Evolutionary conservation across 2,797 vertebrate genomes (phyloP).

Genomic region (Philypnodon macrostomus): DNA sequence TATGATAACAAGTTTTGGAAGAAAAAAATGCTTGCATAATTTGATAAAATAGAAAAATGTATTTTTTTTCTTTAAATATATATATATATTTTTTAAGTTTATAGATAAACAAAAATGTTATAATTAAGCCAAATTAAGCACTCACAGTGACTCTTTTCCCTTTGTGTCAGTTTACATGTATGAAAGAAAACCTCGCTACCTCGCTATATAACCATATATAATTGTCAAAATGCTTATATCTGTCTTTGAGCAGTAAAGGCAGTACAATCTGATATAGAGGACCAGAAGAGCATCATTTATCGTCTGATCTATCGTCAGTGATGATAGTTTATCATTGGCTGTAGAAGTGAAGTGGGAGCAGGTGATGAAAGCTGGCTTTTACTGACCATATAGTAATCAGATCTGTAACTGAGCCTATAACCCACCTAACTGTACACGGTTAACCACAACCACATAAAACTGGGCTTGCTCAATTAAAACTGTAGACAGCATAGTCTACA

Average conservation of each 20-base stretch:
- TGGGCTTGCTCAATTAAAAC: slow-evolving; percentile 37
- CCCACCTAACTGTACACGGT: slow-evolving; percentile 35
- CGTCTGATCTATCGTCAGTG: slow-evolving; percentile 69
- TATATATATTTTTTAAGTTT: no score
- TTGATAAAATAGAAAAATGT: neutral
- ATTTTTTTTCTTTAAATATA: no score
- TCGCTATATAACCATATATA: no score
- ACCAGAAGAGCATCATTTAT: slow-evolving; percentile 63
- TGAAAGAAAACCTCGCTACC: no score
- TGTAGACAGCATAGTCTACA: neutral
- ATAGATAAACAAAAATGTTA: no score
- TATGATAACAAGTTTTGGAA: slow-evolving; percentile 49
- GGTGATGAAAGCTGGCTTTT: no score
- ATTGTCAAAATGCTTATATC: no score
- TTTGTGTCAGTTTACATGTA: no score
- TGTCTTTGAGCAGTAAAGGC: slow-evolving; percentile 36
- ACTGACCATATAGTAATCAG: no score
- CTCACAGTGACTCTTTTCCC: no score
- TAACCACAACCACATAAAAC: slow-evolving; percentile 41
- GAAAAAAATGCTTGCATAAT: slow-evolving; percentile 21
- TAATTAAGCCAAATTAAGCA: no score
- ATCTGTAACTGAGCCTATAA: slow-evolving; percentile 51
- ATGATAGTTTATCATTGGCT: slow-evolving; percentile 75
- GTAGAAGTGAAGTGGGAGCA: slow-evolving; percentile 61
- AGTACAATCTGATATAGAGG: slow-evolving; percentile 41